Percentiles rank a stretch among this genome's conserved stretches.
Conservation (phyloP, 2,888 invertebrate genomes). For the Himalopsyche anomala region DNA sequence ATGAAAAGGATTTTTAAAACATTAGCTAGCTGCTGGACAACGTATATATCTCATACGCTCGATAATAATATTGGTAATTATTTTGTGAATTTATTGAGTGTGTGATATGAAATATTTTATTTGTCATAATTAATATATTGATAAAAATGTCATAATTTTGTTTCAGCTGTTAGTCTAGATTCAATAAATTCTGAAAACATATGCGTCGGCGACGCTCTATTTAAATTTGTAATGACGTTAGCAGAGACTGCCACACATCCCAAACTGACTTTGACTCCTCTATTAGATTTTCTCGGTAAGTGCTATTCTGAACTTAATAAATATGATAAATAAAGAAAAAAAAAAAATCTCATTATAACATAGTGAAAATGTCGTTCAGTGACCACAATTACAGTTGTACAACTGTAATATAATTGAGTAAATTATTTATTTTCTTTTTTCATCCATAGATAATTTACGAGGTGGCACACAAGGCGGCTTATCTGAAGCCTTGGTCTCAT, state of each 20-base stretch:
- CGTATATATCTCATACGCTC: slow-evolving; percentile 77
- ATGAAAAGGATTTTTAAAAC: slow-evolving; percentile 90
- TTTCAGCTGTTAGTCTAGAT: slow-evolving; percentile 68
- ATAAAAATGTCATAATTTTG: slow-evolving; percentile 64
- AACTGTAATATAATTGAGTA: too few relatives aligned
- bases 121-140: neutral
- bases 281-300: slow-evolving; percentile 83
- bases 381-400: too few relatives aligned
- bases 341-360: neutral
- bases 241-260: slow-evolving; percentile 87
- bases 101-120: too few relatives aligned
- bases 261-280: slow-evolving; percentile 85
- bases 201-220: slow-evolving; percentile 91
- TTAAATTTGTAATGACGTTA: slow-evolving; percentile 87
- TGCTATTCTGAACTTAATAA: slow-evolving; percentile 58
- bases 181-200: slow-evolving; percentile 76
- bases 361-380: too few relatives aligned
- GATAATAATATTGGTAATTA: slow-evolving; percentile 47
- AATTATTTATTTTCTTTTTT: too few relatives aligned
- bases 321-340: neutral
- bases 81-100: neutral
- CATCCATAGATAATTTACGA: slow-evolving; percentile 46
- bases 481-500: slow-evolving; percentile 91
- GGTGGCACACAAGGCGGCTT: slow-evolving; percentile 71
- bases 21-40: slow-evolving; percentile 85